Base-by-base conservation (phyloP, 1,140 invertebrate species). In the Saxidomus purpurata region DNA sequence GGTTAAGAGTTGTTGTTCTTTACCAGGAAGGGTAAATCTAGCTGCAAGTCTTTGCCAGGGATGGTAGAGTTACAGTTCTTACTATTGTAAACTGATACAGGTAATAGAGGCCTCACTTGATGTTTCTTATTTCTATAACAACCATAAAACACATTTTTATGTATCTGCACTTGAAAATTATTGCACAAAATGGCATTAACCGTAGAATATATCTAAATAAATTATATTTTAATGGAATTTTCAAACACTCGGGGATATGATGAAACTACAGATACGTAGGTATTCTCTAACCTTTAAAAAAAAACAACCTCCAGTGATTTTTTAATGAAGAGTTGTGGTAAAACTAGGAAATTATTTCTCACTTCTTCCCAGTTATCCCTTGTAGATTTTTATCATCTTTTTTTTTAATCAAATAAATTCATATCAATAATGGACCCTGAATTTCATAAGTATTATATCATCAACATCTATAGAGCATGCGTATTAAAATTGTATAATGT, bases 361-460 rank as follows among this genome's bases (percentile, higher is more conserved):
- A 31, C 61, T 34, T n/a, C n/a, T n/a, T n/a, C n/a, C n/a, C n/a
- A n/a, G n/a, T n/a, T n/a, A n/a, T 31, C 61, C 31, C 61, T 28
- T 67, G 61, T 67, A 67, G 61, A 67, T 67, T 28, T 67, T 55
- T 67, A n/a, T n/a, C 34, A 67, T 67, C 61, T 31, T 67, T 9
- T 9, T 31, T 67, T 67, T 28, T 67, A 67, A 67, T 67, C 25
- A 67, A 67, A 67, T 34, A 6, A 31, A n/a, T n/a, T n/a, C n/a
- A n/a, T n/a, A n/a, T n/a, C n/a, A n/a, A n/a, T n/a, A n/a, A n/a
- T n/a, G n/a, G n/a, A n/a, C n/a, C n/a, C n/a, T n/a, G n/a, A n/a
- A 38, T 71, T 71, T 22, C 34, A 71, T 71, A 4, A 36, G 3
- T 71, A 40, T 71, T 67, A 22, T 71, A 38, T 71, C n/a, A n/a